A percentile compares a stretch with the other conserved stretches of the same genome.
These are phyloP conservation scores for Geothlypis trichas DNA, from an alignment of 2,113 vertebrate species.

Conservation along the genomic window DNA sequence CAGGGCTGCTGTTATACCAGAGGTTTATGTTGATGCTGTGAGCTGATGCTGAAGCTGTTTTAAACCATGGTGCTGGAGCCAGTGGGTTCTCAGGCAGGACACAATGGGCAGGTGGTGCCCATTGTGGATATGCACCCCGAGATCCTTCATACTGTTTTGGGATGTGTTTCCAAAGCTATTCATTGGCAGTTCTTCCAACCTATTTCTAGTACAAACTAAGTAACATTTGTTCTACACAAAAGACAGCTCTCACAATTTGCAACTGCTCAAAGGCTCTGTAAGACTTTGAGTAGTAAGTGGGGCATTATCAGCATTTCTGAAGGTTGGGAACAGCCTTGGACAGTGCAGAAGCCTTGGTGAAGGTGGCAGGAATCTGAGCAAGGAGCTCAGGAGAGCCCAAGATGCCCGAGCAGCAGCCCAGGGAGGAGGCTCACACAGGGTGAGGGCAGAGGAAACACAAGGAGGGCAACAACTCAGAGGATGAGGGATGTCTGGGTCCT, in stretches of 20 bases:
- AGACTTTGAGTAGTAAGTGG: not conserved
- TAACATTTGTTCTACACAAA: not conserved
- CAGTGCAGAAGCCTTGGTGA: not conserved
- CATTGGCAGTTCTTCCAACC: not conserved
- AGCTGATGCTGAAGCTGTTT: not conserved
- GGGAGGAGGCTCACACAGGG: not conserved
- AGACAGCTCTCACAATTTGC: not conserved
- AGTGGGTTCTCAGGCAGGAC: not conserved
- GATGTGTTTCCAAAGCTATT: not conserved
- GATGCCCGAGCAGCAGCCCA: rapidly evolving
- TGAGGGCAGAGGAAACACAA: not conserved
- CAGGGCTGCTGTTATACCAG: not conserved
- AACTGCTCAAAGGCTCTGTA: not conserved
- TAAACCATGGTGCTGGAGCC: not conserved
- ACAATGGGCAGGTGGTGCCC: rapidly evolving
- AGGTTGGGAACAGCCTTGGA: not conserved
- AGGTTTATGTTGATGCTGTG: not conserved
- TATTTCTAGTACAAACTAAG: not conserved
- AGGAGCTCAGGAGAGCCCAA: not conserved
- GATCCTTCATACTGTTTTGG: not conserved
- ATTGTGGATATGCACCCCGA: not conserved
- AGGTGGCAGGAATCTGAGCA: not conserved
- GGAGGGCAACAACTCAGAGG: not conserved
- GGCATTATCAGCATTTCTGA: not conserved
- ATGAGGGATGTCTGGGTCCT: not conserved